Evolutionary conservation across 2,888 invertebrate genomes (phyloP), one percentile per base, ranked within the genome.

Genomic region (Orthonevra nobilis): DNA sequence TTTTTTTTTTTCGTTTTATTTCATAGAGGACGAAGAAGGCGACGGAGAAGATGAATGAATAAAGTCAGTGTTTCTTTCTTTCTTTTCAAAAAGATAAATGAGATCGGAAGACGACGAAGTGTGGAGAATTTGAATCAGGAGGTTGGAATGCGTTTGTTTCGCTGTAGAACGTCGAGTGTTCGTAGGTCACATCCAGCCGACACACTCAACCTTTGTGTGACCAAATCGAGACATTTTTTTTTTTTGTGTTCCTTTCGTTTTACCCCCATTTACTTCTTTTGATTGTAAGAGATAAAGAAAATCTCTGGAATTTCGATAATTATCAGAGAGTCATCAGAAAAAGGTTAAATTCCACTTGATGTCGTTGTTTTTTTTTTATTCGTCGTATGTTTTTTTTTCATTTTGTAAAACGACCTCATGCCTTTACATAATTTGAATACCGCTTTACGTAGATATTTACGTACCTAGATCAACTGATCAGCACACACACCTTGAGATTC

Each of bases 71-170:
- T 79, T 72, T 79, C 73, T 79, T 73, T 73, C 60, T 79, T n/a
- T 73, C 73, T 79, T 74, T 73, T 79, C 66, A 74, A 75, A 54
- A 81, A 81, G 81, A 81, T 75, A 81, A 81, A 81, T 81, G 75
- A 81, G 74, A 81, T 75, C 81, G 81, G 64, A 75, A 81, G 75
- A 81, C 74, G 72, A 64, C 63, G 75, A 74, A 75, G 75, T 75
- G 81, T 81, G 75, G 81, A 81, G 74, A 74, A 74, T 74, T 74
- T 81, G 74, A 81, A 81, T 81, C 81, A 81, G 68, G 74, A 74
- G 73, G 74, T 68, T 81, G 81, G 81, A 81, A 81, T 81, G 81
- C 74, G 73, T 73, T 79, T 64, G 73, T 77, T 36, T 58, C 52
- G 50, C 38, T 50, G 58, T 54, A 50, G 34, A 63, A 63, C 40